Conservation (phyloP, 2,113 vertebrate species). For the Actinemys pallida region DNA sequence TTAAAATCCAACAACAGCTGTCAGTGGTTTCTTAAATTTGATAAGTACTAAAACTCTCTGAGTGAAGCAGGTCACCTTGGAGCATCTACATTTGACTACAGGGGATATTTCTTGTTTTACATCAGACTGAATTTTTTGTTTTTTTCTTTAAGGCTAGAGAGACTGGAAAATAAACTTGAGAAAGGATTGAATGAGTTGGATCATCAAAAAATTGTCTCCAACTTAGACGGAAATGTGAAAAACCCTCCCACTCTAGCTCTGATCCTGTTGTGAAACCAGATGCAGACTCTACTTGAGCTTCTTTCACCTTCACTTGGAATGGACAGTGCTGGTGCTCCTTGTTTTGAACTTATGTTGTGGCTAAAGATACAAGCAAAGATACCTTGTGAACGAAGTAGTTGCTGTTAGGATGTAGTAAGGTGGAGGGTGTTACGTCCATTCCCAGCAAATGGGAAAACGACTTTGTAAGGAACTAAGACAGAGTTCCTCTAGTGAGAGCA, state of each 20-base stretch:
- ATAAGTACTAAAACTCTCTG: neutral
- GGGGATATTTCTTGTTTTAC: neutral
- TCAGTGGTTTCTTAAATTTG: neutral
- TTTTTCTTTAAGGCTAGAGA: slow-evolving; percentile 32
- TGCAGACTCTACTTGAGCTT: neutral
- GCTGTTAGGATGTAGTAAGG: neutral
- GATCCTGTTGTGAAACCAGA: neutral
- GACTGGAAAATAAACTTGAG: slow-evolving; percentile 40
- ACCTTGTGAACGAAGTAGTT: neutral
- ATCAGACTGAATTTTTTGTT: neutral
- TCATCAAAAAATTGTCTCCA: slow-evolving; percentile 53
- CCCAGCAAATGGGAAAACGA: neutral
- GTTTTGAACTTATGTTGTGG: neutral
- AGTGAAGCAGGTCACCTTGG: neutral
- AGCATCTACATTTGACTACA: accelerated
- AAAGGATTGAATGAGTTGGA: slow-evolving; percentile 60
- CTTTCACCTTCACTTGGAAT: neutral
- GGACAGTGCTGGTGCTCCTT: neutral
- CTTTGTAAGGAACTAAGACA: neutral
- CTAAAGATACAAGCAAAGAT: neutral
- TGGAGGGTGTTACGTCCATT: neutral
- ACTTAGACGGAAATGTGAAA: neutral
- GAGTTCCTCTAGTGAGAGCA: neutral
- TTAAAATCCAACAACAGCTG: neutral
- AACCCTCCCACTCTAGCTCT: slow-evolving; percentile 18